Base-by-base conservation (phyloP, 2,797 vertebrate species). In the Coregonus sp. region DNA sequence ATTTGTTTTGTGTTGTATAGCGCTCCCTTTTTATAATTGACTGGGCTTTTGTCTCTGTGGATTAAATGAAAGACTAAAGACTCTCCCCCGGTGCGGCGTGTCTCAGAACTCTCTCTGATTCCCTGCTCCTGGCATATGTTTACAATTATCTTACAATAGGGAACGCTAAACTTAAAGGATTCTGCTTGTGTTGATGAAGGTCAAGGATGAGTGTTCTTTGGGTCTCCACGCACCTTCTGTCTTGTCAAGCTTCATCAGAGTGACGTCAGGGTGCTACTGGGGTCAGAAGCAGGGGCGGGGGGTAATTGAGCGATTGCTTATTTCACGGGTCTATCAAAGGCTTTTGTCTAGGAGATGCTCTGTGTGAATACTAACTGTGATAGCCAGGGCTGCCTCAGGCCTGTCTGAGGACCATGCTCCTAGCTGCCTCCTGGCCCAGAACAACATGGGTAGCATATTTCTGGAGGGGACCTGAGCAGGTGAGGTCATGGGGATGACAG, bases 91-190 rank as follows among this genome's bases (percentile, higher is more conserved):
- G 63, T 74, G 79, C 33, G 78, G 54, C 37, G 31, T 11, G 75
- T 79, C 77, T 69, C 63, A 12, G 47, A 74, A 16, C 35, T 29
- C 63, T 29, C 68, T 56, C 61, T 47, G n/a, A 69, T 66, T 16
- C 40, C 47, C 56, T 40, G n/a, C 73, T 81, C 79, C 56, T 51
- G 72, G 72, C 85, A 81, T 82, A 85, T 85, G 81, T 79, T 83
- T 81, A 83, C 81, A 75, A 78, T 86, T 81, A 74, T 66, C 50
- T 84, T 73, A 61, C 80, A 75, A 84, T 77, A 12, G 40, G 40
- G 40, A 47, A 47, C 9, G 11, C 40, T 47, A 79, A 81, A 65
- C 20, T 70, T 15, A 78, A 81, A 74, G 72, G 50, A 31, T 74
- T 73, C 54, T 51, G 37, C 70, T 77, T 29, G 74, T 67, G 65